Base-by-base conservation (phyloP, 2,888 invertebrate species). In the Seira sanloemensis region DNA sequence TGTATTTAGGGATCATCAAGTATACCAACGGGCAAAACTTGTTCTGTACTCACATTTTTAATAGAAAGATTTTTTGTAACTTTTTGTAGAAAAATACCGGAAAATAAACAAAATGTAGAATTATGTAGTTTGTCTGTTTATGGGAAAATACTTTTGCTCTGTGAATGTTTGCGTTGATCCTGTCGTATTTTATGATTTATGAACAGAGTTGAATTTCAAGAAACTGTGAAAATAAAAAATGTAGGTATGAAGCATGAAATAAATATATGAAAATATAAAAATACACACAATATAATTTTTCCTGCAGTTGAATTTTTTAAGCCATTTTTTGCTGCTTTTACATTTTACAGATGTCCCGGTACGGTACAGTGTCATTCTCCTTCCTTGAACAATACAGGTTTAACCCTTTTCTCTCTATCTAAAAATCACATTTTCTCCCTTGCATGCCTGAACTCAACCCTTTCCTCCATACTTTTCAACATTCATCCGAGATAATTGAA, bases 111-210 rank as follows among this genome's bases (percentile, higher is more conserved):
- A n/a, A n/a, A n/a, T n/a, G n/a, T n/a, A n/a, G n/a, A n/a, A n/a
- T n/a, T n/a, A n/a, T n/a, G n/a, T n/a, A n/a, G n/a, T n/a, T n/a
- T n/a, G n/a, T 12, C 12, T 37, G 37, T 37, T 37, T 37, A 37
- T 37, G 37, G 37, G 37, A 37, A 37, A 37, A 58, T 58, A 58
- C n/a, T 58, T n/a, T 58, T 18, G 58, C n/a, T 5, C n/a, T 58
- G 58, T 58, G 18, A 16, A 58, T 58, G 58, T 58, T 37, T 37
- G 37, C 37, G 5, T 37, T 9, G 37, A 37, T 37, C 26, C 75
- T 75, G 82, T 76, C 82, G 71, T n/a, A n/a, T 82, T 62, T 54
- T 73, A 84, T 86, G 86, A 86, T 86, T 86, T 84, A 86, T 86
- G 86, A 66, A 62, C 62, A 86, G 83, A 84, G 84, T 86, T 80